phyloP scores from a whole-genome alignment of 2,113 vertebrate genomes.

The Tetrax tetrax region DNA sequence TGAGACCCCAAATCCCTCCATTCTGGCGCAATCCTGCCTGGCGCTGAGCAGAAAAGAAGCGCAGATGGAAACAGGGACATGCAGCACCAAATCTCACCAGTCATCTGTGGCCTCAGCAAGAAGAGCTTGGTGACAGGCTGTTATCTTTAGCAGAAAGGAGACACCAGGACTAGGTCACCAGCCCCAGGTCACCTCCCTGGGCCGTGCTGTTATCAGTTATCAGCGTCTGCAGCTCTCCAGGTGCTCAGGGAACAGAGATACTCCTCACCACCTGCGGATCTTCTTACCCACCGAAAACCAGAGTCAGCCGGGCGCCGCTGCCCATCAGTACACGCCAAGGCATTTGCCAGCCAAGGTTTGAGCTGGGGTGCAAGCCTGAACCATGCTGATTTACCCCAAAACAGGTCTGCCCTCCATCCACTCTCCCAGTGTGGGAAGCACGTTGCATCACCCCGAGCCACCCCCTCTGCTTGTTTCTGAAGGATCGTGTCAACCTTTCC shows the following conservation, averaged over 20 bases:
- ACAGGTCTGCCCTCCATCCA: not conserved
- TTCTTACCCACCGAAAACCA: not conserved
- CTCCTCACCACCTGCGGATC: not conserved
- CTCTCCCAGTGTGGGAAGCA: not conserved
- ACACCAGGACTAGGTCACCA: not conserved
- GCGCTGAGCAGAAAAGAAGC: not conserved
- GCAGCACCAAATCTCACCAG: not conserved
- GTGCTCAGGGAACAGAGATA: not conserved
- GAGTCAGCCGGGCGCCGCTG: not conserved
- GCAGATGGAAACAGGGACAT: not conserved
- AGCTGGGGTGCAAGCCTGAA: not conserved
- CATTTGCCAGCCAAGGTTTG: not conserved
- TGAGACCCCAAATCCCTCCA: not conserved
- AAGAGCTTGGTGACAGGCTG: not conserved
- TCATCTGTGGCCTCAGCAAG: not conserved
- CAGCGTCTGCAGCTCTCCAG: conserved; percentile 20
- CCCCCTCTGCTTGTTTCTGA: not conserved
- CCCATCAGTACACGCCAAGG: not conserved
- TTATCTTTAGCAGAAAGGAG: conserved; percentile 7
- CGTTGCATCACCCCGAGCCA: not conserved
- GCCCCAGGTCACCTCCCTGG: not conserved
- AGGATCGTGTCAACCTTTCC: not conserved
- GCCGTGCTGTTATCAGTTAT: not conserved
- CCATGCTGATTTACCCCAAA: not conserved
- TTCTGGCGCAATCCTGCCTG: not conserved